phyloP scores from a whole-genome alignment of 2,888 invertebrate species.

The Sphaerophoria taeniata region DNA sequence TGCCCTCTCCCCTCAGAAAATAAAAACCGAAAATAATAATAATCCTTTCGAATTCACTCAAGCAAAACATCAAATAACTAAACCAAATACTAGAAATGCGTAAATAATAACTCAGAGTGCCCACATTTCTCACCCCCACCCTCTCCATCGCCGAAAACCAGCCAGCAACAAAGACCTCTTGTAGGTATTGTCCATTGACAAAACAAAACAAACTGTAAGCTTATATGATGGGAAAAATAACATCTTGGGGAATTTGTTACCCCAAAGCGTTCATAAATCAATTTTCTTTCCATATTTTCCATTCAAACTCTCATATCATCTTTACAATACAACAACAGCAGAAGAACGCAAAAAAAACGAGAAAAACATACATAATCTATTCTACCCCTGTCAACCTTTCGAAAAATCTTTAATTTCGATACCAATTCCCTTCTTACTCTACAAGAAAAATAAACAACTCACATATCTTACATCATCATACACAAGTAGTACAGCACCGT shows the following conservation, averaged over 20 bases:
- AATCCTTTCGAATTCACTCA: background rate
- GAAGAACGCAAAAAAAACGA: background rate
- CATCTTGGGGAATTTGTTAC: conserved; percentile 41
- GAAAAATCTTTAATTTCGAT: conserved; percentile 70
- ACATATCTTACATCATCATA: background rate
- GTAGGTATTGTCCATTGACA: background rate
- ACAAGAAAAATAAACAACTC: background rate
- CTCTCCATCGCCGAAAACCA: background rate
- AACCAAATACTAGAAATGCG: background rate
- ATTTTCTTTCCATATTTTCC: conserved; percentile 49
- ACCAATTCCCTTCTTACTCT: conserved; percentile 12
- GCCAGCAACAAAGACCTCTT: too few relatives aligned
- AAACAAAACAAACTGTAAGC: background rate
- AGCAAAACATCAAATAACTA: background rate
- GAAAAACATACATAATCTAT: conserved; percentile 56
- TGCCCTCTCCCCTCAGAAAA: background rate
- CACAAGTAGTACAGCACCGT: background rate
- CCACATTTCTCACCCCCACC: background rate
- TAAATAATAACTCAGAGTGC: background rate
- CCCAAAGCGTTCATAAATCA: conserved; percentile 64
- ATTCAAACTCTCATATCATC: conserved; percentile 12
- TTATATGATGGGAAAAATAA: conserved; percentile 37
- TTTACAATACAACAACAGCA: background rate
- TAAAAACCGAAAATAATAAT: background rate
- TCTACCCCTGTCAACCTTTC: conserved; percentile 73